phyloP scores from a whole-genome alignment of 2,113 vertebrate genomes.

The Oenanthe melanoleuca region DNA sequence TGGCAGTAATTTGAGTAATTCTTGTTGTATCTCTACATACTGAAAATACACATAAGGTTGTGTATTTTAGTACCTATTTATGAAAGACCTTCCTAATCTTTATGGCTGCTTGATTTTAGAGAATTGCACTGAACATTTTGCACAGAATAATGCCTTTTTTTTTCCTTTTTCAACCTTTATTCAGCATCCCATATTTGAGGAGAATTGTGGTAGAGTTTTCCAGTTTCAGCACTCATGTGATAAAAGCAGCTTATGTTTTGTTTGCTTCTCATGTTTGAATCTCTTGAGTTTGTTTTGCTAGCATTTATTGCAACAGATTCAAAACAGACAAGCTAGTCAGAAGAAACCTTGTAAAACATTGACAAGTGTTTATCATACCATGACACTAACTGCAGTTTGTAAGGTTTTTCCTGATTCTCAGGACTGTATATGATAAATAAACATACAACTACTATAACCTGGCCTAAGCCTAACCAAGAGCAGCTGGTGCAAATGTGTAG shows the following conservation, averaged over 20 bases:
- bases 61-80: background rate
- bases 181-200: background rate
- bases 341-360: background rate
- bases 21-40: background rate
- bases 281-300: background rate
- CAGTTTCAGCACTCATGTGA: background rate
- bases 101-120: background rate
- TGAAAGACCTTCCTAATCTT: background rate
- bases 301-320: background rate
- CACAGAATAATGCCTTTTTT: accelerated
- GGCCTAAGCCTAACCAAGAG: background rate
- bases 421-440: background rate
- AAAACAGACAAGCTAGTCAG: background rate
- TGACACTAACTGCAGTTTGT: background rate
- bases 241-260: background rate
- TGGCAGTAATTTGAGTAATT: background rate
- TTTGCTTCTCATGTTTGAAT: background rate
- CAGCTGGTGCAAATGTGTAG: background rate
- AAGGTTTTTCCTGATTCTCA: background rate
- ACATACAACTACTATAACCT: background rate
- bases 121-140: background rate
- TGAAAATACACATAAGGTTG: background rate
- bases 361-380: background rate
- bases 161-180: background rate
- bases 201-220: background rate